A percentile compares a stretch with the other conserved stretches of the same genome.
Evolutionary conservation across 2,113 vertebrate species (phyloP).

Genomic region (Brevimyrus niger): DNA sequence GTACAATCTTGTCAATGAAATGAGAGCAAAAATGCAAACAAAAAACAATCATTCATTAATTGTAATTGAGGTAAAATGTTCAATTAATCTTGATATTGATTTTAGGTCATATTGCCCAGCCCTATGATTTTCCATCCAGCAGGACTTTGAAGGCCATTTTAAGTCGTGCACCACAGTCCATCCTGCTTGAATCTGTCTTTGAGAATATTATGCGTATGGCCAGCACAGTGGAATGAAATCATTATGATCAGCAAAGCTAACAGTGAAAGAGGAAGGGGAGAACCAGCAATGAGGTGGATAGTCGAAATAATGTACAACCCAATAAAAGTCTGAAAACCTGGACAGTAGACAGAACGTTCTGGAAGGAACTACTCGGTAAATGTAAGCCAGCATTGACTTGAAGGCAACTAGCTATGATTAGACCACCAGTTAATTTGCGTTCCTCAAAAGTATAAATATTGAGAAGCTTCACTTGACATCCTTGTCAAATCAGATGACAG

Average conservation of each 20-base stretch:
- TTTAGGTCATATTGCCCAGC: too few relatives aligned
- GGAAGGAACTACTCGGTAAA: neutral
- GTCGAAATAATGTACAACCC: neutral
- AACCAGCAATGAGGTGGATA: neutral
- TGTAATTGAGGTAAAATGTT: too few relatives aligned
- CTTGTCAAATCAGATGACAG: neutral
- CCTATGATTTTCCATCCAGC: neutral
- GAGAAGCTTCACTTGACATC: neutral
- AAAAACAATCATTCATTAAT: too few relatives aligned
- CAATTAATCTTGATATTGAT: too few relatives aligned
- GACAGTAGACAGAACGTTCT: neutral
- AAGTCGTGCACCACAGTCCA: neutral
- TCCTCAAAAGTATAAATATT: neutral
- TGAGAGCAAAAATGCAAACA: too few relatives aligned
- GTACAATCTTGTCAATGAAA: too few relatives aligned
- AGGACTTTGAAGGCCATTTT: neutral
- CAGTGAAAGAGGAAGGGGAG: neutral
- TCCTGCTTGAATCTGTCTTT: neutral
- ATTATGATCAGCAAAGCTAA: neutral
- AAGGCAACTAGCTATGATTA: neutral
- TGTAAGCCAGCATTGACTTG: neutral
- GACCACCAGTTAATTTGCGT: neutral
- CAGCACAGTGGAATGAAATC: neutral
- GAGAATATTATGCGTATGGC: neutral
- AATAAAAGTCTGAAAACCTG: neutral